These are phyloP conservation scores for Typhlomys cinereus DNA, from an alignment of 2,113 vertebrate species.

Conservation along the genomic window DNA sequence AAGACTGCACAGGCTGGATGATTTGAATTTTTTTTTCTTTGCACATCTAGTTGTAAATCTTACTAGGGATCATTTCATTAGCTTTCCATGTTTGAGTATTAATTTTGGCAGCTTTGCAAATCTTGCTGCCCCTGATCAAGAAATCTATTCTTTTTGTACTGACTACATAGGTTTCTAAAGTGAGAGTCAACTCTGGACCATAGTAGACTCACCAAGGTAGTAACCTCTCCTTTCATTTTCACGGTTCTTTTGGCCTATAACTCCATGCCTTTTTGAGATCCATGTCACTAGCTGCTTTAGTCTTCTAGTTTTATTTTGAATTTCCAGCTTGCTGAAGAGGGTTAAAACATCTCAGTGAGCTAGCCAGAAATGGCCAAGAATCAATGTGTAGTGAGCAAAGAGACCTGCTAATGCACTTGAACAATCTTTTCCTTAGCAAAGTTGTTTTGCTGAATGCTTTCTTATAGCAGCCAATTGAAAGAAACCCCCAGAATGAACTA, in stretches of 20 bases:
- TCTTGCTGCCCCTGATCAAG: not conserved
- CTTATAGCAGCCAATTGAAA: not conserved
- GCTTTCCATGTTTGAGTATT: not conserved
- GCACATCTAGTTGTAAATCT: not conserved
- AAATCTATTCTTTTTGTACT: not conserved
- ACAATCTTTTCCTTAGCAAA: not conserved
- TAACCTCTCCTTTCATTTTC: not conserved
- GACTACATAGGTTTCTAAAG: not conserved
- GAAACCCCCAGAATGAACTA: not conserved
- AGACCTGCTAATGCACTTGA: not conserved
- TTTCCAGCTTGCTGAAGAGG: slow-evolving; percentile 16
- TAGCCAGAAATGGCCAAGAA: not conserved
- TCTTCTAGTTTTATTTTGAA: slow-evolving; percentile 10
- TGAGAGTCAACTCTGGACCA: not conserved
- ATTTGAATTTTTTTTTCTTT: not conserved
- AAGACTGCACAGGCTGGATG: not conserved
- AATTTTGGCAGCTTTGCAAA: not conserved
- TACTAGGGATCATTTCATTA: not conserved
- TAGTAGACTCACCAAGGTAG: not conserved
- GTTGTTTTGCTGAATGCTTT: not conserved
- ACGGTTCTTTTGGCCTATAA: not conserved
- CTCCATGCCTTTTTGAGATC: not conserved
- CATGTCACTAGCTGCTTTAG: not conserved
- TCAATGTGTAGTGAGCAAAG: not conserved
- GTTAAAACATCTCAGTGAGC: not conserved